A percentile compares a stretch with the other conserved stretches of the same genome.
phyloP scores from a whole-genome alignment of 2,113 vertebrate species.

The Diphyllodes magnificus region DNA sequence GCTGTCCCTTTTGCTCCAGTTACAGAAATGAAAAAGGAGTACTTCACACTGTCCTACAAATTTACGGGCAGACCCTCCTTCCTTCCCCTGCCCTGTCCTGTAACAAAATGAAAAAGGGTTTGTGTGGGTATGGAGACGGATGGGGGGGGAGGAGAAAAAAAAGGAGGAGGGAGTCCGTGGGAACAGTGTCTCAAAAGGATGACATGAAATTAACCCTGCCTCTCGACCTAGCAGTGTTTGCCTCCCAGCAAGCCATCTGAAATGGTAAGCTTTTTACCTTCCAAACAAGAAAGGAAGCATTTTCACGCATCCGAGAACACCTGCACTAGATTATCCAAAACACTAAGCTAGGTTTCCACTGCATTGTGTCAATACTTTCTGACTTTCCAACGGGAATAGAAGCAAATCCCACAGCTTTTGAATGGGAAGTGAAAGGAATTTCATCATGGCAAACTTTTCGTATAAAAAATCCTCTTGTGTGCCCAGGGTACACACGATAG shows the following conservation, averaged over 20 bases:
- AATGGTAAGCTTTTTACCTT: neutral
- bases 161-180: neutral
- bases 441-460: neutral
- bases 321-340: neutral
- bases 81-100: neutral
- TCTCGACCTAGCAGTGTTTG: neutral
- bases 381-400: neutral
- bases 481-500: neutral
- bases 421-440: neutral
- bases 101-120: neutral
- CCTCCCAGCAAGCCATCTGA: neutral
- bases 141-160: accelerated
- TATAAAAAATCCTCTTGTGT: neutral
- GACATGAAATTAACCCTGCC: neutral
- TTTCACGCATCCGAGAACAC: neutral
- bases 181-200: neutral
- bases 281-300: neutral
- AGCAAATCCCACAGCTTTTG: neutral
- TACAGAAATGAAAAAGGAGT: neutral
- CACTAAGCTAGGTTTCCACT: neutral
- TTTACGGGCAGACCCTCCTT: neutral
- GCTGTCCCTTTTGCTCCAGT: neutral
- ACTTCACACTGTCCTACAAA: neutral
- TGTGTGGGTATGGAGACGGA: accelerated
- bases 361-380: neutral